Percentiles rank a stretch among this genome's conserved stretches.
Evolutionary conservation across 2,797 vertebrate species (phyloP).

Genomic region (Gallinago nigripennis): DNA sequence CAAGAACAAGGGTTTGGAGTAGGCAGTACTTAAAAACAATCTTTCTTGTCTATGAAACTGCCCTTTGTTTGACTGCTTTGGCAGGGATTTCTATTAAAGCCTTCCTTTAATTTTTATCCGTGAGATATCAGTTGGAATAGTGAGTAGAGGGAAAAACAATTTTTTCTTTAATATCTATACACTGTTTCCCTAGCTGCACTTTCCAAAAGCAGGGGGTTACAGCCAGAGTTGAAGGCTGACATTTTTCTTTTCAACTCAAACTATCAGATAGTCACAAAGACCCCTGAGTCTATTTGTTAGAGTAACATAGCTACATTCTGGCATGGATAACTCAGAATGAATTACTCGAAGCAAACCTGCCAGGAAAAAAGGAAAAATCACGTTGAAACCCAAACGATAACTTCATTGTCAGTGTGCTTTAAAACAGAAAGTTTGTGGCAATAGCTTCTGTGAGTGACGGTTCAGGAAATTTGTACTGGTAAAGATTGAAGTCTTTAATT

Average conservation of each 20-base stretch:
- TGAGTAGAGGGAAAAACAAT: not conserved
- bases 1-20: not conserved
- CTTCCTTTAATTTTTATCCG: not conserved
- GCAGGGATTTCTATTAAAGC: not conserved
- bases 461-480: constrained; percentile 24
- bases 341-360: not conserved
- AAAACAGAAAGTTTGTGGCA: not conserved
- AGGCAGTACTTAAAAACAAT: not conserved
- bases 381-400: not conserved
- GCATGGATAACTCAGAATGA: not conserved
- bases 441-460: not conserved
- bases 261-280: not conserved
- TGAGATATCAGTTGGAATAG: not conserved
- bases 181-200: not conserved
- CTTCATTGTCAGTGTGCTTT: not conserved
- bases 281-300: constrained; percentile 2
- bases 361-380: constrained; percentile 30
- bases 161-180: not conserved
- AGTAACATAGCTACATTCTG: not conserved
- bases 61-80: not conserved
- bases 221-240: constrained; percentile 35
- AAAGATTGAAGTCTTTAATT: constrained; percentile 8
- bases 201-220: constrained; percentile 30
- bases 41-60: not conserved
- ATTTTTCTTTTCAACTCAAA: constrained; percentile 18